A percentile compares a stretch with the other conserved stretches of the same genome.
Conservation (phyloP, 1,140 invertebrate species). For the Papilio dardanus region DNA sequence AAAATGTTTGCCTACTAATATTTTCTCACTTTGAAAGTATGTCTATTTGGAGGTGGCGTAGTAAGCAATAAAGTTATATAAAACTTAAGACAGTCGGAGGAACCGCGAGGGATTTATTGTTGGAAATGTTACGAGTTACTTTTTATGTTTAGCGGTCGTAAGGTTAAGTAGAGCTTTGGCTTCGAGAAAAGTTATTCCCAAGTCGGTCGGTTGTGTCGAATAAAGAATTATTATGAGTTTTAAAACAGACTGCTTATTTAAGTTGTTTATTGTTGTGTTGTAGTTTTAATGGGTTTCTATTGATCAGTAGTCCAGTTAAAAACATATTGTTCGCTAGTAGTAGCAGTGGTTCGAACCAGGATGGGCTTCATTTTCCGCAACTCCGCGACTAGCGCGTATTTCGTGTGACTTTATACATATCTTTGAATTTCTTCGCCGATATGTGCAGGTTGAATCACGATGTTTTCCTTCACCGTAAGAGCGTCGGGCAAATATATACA, state of each 20-base stretch:
- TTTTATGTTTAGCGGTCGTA: constrained; percentile 22
- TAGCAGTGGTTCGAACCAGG: too few species aligned
- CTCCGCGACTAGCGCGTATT: too few species aligned
- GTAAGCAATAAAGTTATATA: constrained; percentile 27
- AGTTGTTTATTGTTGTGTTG: not conserved
- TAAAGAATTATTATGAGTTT: constrained; percentile 12
- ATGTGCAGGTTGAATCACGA: too few species aligned
- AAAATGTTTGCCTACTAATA: not conserved
- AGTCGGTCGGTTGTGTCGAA: constrained; percentile 13
- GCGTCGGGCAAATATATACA: too few species aligned
- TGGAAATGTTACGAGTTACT: constrained; percentile 28
- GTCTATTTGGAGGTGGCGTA: not conserved
- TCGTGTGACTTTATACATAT: too few species aligned
- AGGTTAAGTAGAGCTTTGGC: constrained; percentile 20
- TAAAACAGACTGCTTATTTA: not conserved
- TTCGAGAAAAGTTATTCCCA: constrained; percentile 10
- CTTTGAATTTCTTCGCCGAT: too few species aligned
- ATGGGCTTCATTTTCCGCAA: too few species aligned
- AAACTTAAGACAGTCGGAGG: constrained; percentile 29
- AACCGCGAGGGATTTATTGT: constrained; percentile 30
- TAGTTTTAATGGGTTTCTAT: too few species aligned
- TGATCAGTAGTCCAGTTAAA: too few species aligned
- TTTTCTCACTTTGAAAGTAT: not conserved
- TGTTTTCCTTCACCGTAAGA: too few species aligned
- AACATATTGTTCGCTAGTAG: too few species aligned